Percentiles rank a stretch among this genome's conserved stretches.
Evolutionary conservation across 2,113 vertebrate genomes (phyloP).

Genomic region (Zingel zingel): DNA sequence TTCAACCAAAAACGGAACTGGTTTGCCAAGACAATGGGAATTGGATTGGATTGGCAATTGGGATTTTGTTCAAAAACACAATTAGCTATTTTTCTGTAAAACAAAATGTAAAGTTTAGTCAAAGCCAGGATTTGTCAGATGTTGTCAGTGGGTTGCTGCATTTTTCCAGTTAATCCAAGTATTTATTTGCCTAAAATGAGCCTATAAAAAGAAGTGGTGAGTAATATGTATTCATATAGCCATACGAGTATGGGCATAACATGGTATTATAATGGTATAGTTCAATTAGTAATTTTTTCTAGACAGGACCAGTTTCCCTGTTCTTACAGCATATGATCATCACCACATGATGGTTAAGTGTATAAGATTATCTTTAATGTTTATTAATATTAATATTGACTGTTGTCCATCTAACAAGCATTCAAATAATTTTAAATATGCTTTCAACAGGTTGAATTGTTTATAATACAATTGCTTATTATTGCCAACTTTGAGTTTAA

Average conservation of each 20-base stretch:
- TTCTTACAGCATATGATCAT: not conserved
- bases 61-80: not conserved
- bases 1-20: not conserved
- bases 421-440: not conserved
- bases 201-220: not conserved
- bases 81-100: too few relatives aligned
- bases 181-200: constrained; percentile 17
- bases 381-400: not conserved
- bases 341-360: not conserved
- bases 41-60: too few relatives aligned
- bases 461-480: not conserved
- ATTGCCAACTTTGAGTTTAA: not conserved
- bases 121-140: not conserved
- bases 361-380: not conserved
- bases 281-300: not conserved
- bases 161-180: not conserved
- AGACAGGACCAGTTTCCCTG: not conserved
- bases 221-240: too few relatives aligned
- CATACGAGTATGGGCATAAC: not conserved
- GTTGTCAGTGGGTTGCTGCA: not conserved
- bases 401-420: not conserved
- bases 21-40: not conserved
- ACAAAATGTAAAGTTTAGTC: too few relatives aligned
- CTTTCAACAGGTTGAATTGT: not conserved
- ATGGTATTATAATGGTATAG: not conserved